Conservation (phyloP, 2,797 vertebrate genomes). For the Trachurus trachurus region DNA sequence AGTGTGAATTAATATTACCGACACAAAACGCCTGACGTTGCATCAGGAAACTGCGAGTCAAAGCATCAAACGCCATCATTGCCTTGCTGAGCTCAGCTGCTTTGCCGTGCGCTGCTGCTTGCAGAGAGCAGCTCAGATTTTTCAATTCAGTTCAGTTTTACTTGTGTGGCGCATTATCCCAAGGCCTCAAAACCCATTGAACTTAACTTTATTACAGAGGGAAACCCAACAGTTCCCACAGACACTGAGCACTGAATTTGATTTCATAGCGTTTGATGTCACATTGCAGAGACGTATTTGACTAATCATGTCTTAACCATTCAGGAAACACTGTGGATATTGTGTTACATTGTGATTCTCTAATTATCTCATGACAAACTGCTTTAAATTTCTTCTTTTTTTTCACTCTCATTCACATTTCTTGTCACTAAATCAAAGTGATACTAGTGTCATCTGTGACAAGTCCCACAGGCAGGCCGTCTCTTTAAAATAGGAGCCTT, state of each 20-base stretch:
- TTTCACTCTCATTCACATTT: not conserved
- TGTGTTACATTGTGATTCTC: no score
- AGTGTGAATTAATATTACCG: not conserved
- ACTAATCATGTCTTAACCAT: not conserved
- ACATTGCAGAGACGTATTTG: not conserved
- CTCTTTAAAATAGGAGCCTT: conserved; percentile 45
- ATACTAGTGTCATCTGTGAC: not conserved
- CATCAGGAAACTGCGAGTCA: not conserved
- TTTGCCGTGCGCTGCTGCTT: no score
- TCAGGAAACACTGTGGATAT: not conserved
- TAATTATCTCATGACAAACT: no score
- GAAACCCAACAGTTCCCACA: no score
- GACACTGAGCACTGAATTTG: not conserved
- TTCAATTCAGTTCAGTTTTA: not conserved
- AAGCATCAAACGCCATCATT: not conserved
- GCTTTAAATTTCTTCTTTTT: no score
- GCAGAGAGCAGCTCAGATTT: not conserved
- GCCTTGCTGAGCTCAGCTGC: not conserved
- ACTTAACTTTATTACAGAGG: no score
- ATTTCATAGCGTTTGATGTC: not conserved
- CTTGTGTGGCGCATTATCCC: no score
- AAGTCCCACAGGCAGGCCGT: not conserved
- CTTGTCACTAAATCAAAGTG: not conserved
- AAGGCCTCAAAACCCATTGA: no score
- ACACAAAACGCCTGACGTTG: not conserved